Percentiles rank a stretch among this genome's conserved stretches.
Evolutionary conservation across 1,140 invertebrate species (phyloP).

Genomic region (Drosophila aff.): DNA sequence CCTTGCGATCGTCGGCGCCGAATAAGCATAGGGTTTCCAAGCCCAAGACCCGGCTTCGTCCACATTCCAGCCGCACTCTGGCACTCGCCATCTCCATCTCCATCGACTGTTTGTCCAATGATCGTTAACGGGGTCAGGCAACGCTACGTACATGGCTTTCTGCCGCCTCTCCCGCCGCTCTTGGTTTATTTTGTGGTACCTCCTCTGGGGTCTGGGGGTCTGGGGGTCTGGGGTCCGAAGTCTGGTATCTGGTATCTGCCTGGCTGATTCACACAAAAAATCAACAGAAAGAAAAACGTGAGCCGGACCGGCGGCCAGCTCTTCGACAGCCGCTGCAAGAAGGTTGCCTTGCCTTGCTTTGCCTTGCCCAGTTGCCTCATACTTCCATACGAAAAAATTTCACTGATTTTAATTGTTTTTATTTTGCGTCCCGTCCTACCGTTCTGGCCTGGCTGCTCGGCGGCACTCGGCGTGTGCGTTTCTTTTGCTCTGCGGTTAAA

Average conservation of each 20-base stretch:
- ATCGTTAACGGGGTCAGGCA: slow-evolving; percentile 67
- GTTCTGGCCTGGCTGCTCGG: slow-evolving; percentile 69
- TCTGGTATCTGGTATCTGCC: slow-evolving; percentile 32
- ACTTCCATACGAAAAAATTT: slow-evolving; percentile 57
- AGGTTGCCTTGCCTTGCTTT: slow-evolving; percentile 19
- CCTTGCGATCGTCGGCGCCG: background rate
- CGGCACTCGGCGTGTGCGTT: slow-evolving; percentile 25
- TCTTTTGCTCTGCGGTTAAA: slow-evolving; percentile 65
- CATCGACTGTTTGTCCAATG: slow-evolving; percentile 56
- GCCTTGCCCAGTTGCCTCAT: slow-evolving; percentile 32
- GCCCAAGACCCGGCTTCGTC: slow-evolving; percentile 15
- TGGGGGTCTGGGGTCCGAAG: slow-evolving; percentile 12
- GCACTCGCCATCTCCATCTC: slow-evolving; percentile 6
- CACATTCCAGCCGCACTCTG: slow-evolving; percentile 49
- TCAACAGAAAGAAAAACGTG: slow-evolving; percentile 26
- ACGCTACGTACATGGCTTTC: slow-evolving; percentile 45
- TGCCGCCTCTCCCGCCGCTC: slow-evolving; percentile 16
- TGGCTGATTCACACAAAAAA: slow-evolving; percentile 45
- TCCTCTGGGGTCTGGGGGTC: background rate
- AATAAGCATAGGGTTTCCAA: slow-evolving; percentile 33
- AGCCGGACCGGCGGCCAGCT: slow-evolving; percentile 24
- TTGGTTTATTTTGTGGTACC: slow-evolving; percentile 39
- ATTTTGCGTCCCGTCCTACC: slow-evolving; percentile 62
- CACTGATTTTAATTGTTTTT: slow-evolving; percentile 78
- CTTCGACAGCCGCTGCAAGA: slow-evolving; percentile 37